A percentile compares a stretch with the other conserved stretches of the same genome.
phyloP scores from a whole-genome alignment of 2,888 invertebrate genomes.

The Drosophila parthenogenetica region DNA sequence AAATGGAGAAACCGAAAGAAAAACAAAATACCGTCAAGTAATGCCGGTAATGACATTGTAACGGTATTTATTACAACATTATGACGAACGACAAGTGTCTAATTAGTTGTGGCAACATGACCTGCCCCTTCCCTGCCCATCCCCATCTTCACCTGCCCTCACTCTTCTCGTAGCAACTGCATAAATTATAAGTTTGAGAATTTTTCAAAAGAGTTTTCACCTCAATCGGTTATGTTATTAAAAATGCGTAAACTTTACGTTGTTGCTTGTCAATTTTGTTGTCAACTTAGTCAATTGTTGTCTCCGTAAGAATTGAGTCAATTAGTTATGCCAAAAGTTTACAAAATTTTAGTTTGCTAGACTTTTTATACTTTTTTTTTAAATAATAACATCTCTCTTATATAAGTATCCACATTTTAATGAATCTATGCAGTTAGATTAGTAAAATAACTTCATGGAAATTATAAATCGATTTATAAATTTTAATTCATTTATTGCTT shows the following conservation, averaged over 20 bases:
- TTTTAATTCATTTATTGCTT: conserved; percentile 25
- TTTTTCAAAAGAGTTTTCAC: conserved; percentile 16
- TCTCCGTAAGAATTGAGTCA: too few relatives aligned
- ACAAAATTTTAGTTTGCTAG: too few relatives aligned
- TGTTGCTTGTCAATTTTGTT: background rate
- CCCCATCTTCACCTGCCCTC: background rate
- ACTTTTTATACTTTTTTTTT: too few relatives aligned
- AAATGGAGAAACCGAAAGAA: conserved; percentile 7
- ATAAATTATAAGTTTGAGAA: conserved; percentile 50
- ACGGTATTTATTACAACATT: conserved; percentile 82
- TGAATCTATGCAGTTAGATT: too few relatives aligned
- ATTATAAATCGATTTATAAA: conserved; percentile 28
- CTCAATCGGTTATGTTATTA: conserved; percentile 18
- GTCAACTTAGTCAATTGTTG: too few relatives aligned
- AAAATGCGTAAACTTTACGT: conserved; percentile 31
- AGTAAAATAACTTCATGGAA: conserved; percentile 34
- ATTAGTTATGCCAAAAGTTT: too few relatives aligned
- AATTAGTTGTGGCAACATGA: conserved; percentile 75
- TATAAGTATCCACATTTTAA: too few relatives aligned
- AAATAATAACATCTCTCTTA: too few relatives aligned
- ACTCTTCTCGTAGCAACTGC: conserved; percentile 25
- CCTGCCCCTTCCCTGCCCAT: background rate
- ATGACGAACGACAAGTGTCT: conserved; percentile 78
- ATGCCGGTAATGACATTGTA: conserved; percentile 81
- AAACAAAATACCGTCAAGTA: conserved; percentile 65